Evolutionary conservation across 2,797 vertebrate genomes (phyloP).

Genomic region (Silurus lanzhouensis): DNA sequence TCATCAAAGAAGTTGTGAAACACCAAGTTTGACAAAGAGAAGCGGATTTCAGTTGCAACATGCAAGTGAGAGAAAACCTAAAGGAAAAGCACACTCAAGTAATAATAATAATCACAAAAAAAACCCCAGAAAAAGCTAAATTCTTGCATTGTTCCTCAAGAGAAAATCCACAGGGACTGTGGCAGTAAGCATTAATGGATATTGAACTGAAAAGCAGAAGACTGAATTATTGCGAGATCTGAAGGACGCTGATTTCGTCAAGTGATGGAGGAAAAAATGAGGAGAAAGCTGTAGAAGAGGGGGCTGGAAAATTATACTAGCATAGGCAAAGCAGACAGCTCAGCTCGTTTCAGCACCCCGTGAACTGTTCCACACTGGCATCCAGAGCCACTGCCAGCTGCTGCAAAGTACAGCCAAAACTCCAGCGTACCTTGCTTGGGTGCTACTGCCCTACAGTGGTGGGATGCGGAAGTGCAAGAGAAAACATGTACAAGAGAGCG

Average conservation of each 20-base stretch:
- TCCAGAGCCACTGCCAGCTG: not conserved
- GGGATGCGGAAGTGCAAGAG: not conserved
- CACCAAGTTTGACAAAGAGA: not conserved
- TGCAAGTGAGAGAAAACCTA: not conserved
- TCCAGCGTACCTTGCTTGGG: constrained; percentile 8
- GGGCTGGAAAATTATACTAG: constrained; percentile 35
- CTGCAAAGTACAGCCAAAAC: not conserved
- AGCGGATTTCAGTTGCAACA: not conserved
- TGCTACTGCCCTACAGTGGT: constrained; percentile 47
- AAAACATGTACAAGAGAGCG: not conserved
- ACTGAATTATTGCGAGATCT: constrained; percentile 16
- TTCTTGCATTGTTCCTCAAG: not conserved
- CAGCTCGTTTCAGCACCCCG: constrained; percentile 48
- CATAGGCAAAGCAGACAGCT: constrained; percentile 41
- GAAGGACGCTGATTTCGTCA: constrained; percentile 27
- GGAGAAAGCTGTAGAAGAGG: constrained; percentile 20
- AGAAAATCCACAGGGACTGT: constrained; percentile 11
- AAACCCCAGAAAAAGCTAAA: not conserved
- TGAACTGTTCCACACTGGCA: constrained; percentile 24
- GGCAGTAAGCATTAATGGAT: constrained; percentile 27
- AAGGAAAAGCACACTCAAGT: not conserved
- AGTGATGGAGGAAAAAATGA: constrained; percentile 13
- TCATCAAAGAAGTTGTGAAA: constrained; percentile 5
- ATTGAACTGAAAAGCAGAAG: constrained; percentile 25
- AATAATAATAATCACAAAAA: not conserved